Base-by-base conservation (phyloP, 2,888 invertebrate genomes). In the Neelides folsomi region DNA sequence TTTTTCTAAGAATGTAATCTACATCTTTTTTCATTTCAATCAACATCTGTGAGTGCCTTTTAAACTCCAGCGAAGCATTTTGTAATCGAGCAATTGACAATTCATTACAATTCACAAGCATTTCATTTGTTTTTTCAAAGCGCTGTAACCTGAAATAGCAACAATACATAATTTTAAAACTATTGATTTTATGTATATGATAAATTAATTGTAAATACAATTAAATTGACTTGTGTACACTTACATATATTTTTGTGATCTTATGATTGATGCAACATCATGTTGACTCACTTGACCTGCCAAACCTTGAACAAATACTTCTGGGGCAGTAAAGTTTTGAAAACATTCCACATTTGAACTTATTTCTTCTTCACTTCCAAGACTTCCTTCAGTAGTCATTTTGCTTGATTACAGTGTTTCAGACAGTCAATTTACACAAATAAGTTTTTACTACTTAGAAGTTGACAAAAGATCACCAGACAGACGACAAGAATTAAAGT, bases 41-140 rank as follows among this genome's bases (percentile, higher is more conserved):
- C 1, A 97, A 74, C 1, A 90, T 74, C 55, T 83, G 82, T 0
- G 89, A 89, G 68, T 95, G 93, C 63, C 83, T 84, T 66, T 86
- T 88, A 66, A 95, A 92, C 67, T 97, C 94, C 0, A 80, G 79
- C 8, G 80, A 82, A 0, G 93, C 90, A 16, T 80, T 80, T 67
- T 89, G 86, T 49, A 90, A 77, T 10, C 97, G 78, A 58, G 83
- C 83, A 2, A 86, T 82, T 1, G 94, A 90, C n/a, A 98, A 71
- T 15, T 88, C 85, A 71, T 94, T 94, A 69, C 95, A 95, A 70
- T 95, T 97, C 9, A 89, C 83, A 34, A 98, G 73, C 97, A 97
- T 98, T 74, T 98, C 97, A 68, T 97, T 98, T 0, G 97, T 97
- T 71, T 97, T 97, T 68, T 97, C 97, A 73, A 95, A 98, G 51